These are phyloP conservation scores for Pectinophora gossypiella DNA, from an alignment of 1,140 invertebrate genomes.

Conservation along the genomic window DNA sequence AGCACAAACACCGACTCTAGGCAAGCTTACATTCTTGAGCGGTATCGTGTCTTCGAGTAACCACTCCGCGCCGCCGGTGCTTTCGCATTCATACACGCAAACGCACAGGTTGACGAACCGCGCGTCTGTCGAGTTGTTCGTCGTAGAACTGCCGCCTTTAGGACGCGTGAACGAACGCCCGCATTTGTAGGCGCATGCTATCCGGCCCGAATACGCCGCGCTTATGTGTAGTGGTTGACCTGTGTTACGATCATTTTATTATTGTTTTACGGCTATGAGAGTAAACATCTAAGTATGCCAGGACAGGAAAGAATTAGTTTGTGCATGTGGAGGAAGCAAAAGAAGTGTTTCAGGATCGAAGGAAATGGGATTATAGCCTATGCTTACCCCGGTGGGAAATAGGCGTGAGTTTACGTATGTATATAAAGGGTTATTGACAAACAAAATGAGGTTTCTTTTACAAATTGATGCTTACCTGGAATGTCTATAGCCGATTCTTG, in stretches of 20 bases:
- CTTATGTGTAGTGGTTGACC: constrained; percentile 94
- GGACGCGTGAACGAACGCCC: constrained; percentile 90
- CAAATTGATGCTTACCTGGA: constrained; percentile 82
- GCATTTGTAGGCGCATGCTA: constrained; percentile 97
- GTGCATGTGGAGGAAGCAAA: no score
- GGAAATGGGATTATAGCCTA: no score
- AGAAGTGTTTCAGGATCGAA: no score
- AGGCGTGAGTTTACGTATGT: no score
- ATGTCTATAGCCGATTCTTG: constrained; percentile 92
- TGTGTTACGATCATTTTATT: no score
- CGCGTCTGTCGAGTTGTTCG: constrained; percentile 75
- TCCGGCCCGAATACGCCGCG: constrained; percentile 96
- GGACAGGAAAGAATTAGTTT: no score
- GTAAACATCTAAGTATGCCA: no score
- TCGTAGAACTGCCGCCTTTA: constrained; percentile 67
- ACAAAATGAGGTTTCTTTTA: no score
- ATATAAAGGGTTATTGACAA: no score
- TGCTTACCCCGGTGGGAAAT: no score
- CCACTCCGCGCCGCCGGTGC: constrained; percentile 98
- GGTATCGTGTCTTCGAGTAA: constrained; percentile 98
- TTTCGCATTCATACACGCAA: constrained; percentile 99
- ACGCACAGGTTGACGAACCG: constrained; percentile 95
- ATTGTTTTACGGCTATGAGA: no score
- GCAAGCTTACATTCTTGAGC: constrained; percentile 90
- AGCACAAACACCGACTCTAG: constrained; percentile 81